Conservation (phyloP, 1,140 invertebrate species). For the Trachymyrmex septentrionalis region DNA sequence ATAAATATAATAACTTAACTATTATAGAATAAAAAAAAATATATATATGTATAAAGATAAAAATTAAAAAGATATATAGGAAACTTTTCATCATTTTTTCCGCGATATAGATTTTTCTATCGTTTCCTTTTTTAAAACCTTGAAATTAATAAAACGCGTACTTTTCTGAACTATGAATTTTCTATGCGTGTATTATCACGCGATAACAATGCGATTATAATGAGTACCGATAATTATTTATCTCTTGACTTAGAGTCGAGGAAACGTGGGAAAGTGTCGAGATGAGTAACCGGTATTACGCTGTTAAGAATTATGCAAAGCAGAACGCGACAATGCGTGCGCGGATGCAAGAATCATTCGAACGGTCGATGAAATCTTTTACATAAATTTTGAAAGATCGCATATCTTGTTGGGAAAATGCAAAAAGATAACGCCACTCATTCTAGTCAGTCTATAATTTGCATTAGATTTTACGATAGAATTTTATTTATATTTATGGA, state of each 20-base stretch:
- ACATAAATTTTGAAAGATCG: neutral
- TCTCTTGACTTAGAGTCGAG: slow-evolving; percentile 18
- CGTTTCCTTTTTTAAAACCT: slow-evolving; percentile 11
- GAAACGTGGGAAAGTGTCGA: slow-evolving; percentile 69
- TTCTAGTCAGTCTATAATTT: neutral
- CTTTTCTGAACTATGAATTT: slow-evolving; percentile 30
- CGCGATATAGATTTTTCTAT: neutral
- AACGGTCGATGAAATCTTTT: slow-evolving; percentile 13
- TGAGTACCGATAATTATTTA: slow-evolving; percentile 55
- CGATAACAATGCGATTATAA: slow-evolving; percentile 41
- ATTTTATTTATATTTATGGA: neutral
- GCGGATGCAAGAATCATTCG: slow-evolving; percentile 31
- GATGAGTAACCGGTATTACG: slow-evolving; percentile 64
- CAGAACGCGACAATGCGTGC: neutral
- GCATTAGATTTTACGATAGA: neutral
- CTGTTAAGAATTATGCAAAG: slow-evolving; percentile 59
- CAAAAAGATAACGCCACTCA: neutral
- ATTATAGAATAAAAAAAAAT: neutral
- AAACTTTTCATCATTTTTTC: neutral
- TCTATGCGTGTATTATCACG: slow-evolving; percentile 1
- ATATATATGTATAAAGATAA: neutral
- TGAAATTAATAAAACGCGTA: slow-evolving; percentile 10
- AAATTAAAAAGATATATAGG: neutral
- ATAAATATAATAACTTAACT: neutral
- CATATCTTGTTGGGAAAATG: neutral